Evolutionary conservation across 1,140 invertebrate species (phyloP), one percentile per base, ranked within the genome.

Genomic region (Octopus sinensis): DNA sequence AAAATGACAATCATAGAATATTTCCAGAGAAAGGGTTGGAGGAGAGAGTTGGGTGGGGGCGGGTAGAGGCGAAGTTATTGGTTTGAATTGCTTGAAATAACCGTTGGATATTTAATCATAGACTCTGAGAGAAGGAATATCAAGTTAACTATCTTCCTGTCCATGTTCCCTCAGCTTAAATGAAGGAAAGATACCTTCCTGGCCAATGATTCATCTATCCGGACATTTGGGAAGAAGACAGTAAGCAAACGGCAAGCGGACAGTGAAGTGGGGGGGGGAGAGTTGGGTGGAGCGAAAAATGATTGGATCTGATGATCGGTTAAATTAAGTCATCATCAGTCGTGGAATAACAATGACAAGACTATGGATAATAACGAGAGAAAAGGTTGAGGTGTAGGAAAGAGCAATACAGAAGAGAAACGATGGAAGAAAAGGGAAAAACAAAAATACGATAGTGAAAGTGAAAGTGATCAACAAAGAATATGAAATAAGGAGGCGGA

Each of bases 111-210:
- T 62, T 79, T 23, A 76, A 76, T 79, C 68, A 79, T 73, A 13
- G 52, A 62, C 68, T 17, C 54, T 23, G 23, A n/a, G 13, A 54
- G 53, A 17, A 54, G 17, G 17, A 76, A n/a, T 53, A 54, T 76
- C 53, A 76, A 17, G n/a, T n/a, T 79, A 13, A 76, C 23, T 23
- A 80, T 77, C 68, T 68, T 56, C 79, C 10, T 79, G 23, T 54
- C 79, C 53, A 13, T 53, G 43, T 54, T 53, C 17, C 52, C 23
- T 12, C 54, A n/a, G 23, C 23, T 79, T 17, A 17, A 62, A 53
- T 76, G 12, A 23, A 17, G 2, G 53, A 43, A 43, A 43, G 30
- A 43, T 43, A 43, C 30, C 30, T 43, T 43, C 30, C 30, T 43
- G 30, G 30, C 30, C 1, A 43, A 43, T 43, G 30, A 43, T 43